Evolutionary conservation across 1,140 invertebrate species (phyloP).

Genomic region (Drosophila sucinea): DNA sequence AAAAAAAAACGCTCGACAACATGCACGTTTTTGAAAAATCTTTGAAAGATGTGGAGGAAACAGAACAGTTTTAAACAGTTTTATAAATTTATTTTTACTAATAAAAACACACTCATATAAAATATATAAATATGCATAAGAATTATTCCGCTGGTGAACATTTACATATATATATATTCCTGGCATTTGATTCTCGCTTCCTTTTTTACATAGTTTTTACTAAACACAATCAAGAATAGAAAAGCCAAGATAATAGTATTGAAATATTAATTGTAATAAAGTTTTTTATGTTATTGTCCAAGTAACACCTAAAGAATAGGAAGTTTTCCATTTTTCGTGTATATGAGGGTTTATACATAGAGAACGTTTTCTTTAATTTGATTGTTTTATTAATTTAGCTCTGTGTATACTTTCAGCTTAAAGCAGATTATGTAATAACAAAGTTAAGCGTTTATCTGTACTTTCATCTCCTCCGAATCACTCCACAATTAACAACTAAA

Average conservation of each 20-base stretch:
- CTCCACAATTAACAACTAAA: constrained; percentile 61
- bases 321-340: constrained; percentile 18
- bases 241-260: constrained; percentile 21
- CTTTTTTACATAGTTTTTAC: constrained; percentile 21
- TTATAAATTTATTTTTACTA: constrained; percentile 67
- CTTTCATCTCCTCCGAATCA: constrained; percentile 27
- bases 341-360: constrained; percentile 31
- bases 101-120: constrained; percentile 61
- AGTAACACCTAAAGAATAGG: constrained; percentile 31
- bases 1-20: not conserved
- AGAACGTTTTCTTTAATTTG: constrained; percentile 37
- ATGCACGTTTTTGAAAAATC: constrained; percentile 15
- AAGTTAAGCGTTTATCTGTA: constrained; percentile 48
- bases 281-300: constrained; percentile 61
- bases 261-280: constrained; percentile 42
- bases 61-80: constrained; percentile 32
- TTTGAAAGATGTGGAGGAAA: not conserved
- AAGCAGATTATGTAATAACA: constrained; percentile 63
- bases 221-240: constrained; percentile 24
- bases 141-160: constrained; percentile 57
- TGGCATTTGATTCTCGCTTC: constrained; percentile 24
- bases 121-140: constrained; percentile 54
- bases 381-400: not conserved
- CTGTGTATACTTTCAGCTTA: constrained; percentile 63
- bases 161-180: constrained; percentile 45